These are phyloP conservation scores for Tenualosa ilisha DNA, from an alignment of 2,797 vertebrate genomes.

Conservation along the genomic window DNA sequence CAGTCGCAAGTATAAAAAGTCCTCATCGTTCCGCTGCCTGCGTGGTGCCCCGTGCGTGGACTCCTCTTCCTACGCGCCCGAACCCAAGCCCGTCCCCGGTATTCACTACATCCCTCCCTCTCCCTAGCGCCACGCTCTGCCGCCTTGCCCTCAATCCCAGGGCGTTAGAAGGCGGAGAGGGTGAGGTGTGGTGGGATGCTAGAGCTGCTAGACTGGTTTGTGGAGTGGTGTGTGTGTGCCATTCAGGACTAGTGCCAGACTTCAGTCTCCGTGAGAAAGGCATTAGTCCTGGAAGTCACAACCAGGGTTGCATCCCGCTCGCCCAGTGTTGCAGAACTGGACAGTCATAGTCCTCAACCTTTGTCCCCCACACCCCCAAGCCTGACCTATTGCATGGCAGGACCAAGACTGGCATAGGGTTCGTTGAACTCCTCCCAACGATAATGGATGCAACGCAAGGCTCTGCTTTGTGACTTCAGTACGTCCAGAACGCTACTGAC, in stretches of 20 bases:
- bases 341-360: not conserved
- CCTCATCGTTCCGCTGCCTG: constrained; percentile 69
- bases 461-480: not conserved
- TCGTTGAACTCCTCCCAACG: not conserved
- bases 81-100: not conserved
- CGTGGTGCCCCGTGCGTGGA: constrained; percentile 64
- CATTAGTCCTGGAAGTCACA: not conserved
- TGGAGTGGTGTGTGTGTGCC: not conserved
- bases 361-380: not conserved
- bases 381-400: not conserved
- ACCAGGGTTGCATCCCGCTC: not conserved
- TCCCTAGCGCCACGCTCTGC: not conserved
- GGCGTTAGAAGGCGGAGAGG: not conserved
- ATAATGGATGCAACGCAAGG: not conserved
- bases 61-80: constrained; percentile 52
- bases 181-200: not conserved
- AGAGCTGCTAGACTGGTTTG: not conserved
- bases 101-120: not conserved
- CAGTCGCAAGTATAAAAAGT: constrained; percentile 74
- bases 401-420: not conserved
- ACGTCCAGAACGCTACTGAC: not conserved
- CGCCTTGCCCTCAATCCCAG: not conserved
- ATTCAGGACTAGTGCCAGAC: not conserved
- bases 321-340: not conserved
- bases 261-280: not conserved